phyloP scores from a whole-genome alignment of 2,113 vertebrate genomes.

The Sander lucioperca region DNA sequence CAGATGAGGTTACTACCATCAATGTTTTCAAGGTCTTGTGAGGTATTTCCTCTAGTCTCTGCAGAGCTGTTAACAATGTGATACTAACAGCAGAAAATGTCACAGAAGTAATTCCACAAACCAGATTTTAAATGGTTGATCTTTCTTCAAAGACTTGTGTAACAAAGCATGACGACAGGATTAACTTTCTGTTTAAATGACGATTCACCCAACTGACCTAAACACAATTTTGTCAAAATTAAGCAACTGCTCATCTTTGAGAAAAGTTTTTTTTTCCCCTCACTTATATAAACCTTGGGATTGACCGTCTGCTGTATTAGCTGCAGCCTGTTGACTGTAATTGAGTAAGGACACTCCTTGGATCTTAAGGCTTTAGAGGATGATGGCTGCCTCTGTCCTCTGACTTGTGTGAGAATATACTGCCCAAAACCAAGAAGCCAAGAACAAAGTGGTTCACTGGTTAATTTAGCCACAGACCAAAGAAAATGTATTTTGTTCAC shows the following conservation, averaged over 20 bases:
- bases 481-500: background rate
- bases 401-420: background rate
- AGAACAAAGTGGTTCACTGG: background rate
- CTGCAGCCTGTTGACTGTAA: slow-evolving; percentile 39
- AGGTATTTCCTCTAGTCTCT: background rate
- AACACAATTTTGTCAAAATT: slow-evolving; percentile 18
- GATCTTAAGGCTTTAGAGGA: slow-evolving; percentile 60
- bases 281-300: slow-evolving; percentile 46
- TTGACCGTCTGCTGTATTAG: background rate
- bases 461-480: background rate
- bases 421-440: background rate
- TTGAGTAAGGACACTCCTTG: slow-evolving; percentile 17
- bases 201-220: background rate
- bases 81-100: background rate
- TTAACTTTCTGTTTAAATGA: slow-evolving; percentile 31
- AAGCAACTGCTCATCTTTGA: slow-evolving; percentile 39
- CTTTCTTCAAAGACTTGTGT: slow-evolving; percentile 15
- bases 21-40: background rate
- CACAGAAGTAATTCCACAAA: background rate
- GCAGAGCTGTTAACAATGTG: background rate
- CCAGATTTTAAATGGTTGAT: background rate
- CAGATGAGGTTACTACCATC: background rate
- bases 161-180: slow-evolving; percentile 4
- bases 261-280: background rate
- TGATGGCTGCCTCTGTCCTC: background rate